Evolutionary conservation across 2,888 invertebrate genomes (phyloP), one percentile per base, ranked within the genome.

Genomic region (Phortica magna): DNA sequence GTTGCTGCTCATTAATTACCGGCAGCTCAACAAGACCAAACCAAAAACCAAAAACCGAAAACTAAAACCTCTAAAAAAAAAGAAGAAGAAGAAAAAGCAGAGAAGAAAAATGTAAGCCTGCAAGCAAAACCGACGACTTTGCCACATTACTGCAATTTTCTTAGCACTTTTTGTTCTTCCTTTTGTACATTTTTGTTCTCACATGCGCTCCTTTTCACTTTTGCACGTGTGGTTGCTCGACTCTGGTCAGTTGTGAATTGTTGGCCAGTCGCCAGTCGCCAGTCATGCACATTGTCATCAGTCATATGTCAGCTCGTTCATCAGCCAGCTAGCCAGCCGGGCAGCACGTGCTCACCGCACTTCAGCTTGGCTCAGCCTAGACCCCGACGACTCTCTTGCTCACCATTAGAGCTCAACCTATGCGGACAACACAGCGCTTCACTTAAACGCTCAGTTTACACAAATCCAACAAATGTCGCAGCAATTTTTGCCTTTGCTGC

Each of bases 1-100:
- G 61, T 61, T 61, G 76, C 42, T 64, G 43, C 77, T 77, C 88
- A 88, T 87, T 87, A 87, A 87, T 87, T 87, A 87, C 64, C 70
- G 55, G 19, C 70, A 71, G 53, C 55, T 17, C n/a, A 53, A 71
- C 70, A 53, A 39, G 7, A 53, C 48, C 31, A 5, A 17, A 10
- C 19, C 61, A 22, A 19, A 22, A 17, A 10, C 61, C 17, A 61
- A 61, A 61, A 61, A 61, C 61, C 61, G 22, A 12, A 61, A 48
- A 48, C 48, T 9, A 31, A 31, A 31, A 31, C 31, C 31, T 31
- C 31, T 31, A 31, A 31, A 31, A 31, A 31, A 31, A 12, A 12
- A 14, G 7, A 48, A 7, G 0, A 14, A 48, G 14, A 3, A 48
- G 0, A 48, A 48, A 48, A 48, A 14, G 9, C 3, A 0, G 10